A percentile compares a stretch with the other conserved stretches of the same genome.
phyloP scores from a whole-genome alignment of 2,113 vertebrate species.

The Poicephalus meyeri region DNA sequence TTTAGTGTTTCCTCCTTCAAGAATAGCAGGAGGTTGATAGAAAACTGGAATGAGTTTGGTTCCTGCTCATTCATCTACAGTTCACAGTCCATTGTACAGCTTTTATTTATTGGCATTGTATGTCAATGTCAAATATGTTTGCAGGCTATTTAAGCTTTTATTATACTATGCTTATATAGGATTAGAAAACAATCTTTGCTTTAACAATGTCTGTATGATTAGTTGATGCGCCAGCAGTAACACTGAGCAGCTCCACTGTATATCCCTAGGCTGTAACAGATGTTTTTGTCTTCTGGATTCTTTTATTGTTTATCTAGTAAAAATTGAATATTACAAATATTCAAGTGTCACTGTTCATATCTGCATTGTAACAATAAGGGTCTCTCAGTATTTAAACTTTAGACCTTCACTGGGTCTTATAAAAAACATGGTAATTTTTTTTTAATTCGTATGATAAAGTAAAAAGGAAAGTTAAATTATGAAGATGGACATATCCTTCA shows the following conservation, averaged over 20 bases:
- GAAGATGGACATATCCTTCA: not conserved
- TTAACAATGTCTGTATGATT: constrained; percentile 50
- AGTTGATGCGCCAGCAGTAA: constrained; percentile 24
- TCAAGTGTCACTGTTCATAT: not conserved
- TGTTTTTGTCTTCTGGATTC: constrained; percentile 43
- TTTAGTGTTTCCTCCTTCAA: constrained; percentile 29
- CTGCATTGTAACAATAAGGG: not conserved
- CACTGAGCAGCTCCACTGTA: constrained; percentile 18
- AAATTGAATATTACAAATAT: constrained; percentile 55
- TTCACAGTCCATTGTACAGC: not conserved
- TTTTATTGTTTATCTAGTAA: constrained; percentile 40
- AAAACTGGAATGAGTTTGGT: not conserved
- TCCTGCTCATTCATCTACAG: constrained; percentile 13
- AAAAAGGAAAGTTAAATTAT: not conserved
- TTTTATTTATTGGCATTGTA: constrained; percentile 48
- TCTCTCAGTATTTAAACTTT: not conserved
- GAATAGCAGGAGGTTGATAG: constrained; percentile 12
- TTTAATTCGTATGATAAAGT: not conserved
- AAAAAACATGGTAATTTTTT: not conserved
- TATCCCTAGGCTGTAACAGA: constrained; percentile 43
- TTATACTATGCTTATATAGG: constrained; percentile 47
- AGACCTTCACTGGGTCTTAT: not conserved
- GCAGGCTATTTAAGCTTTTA: constrained; percentile 56
- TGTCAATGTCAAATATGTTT: constrained; percentile 43
- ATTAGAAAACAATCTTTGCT: constrained; percentile 61